Percentiles rank a stretch among this genome's conserved stretches.
These are phyloP conservation scores for Melieria omissa DNA, from an alignment of 2,888 invertebrate genomes.

Conservation along the genomic window DNA sequence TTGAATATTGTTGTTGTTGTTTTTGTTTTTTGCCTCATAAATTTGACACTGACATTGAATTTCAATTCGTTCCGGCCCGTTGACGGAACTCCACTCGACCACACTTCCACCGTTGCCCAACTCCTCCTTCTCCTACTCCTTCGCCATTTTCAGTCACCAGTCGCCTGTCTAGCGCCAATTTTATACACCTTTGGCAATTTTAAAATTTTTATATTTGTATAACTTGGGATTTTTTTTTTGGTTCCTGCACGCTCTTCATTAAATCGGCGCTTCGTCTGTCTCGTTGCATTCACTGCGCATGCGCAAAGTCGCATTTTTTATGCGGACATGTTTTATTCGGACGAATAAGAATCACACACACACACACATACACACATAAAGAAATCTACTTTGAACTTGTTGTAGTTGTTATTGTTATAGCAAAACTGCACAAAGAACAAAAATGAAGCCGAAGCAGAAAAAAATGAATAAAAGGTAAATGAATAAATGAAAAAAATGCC, in stretches of 20 bases:
- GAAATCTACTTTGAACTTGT: constrained; percentile 27
- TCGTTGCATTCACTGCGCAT: constrained; percentile 35
- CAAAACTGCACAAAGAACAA: constrained; percentile 13
- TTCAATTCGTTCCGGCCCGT: constrained; percentile 41
- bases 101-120: background rate
- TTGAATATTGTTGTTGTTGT: background rate
- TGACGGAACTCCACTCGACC: constrained; percentile 45
- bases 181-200: background rate
- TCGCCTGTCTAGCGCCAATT: no score
- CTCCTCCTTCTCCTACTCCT: background rate
- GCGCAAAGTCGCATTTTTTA: constrained; percentile 34
- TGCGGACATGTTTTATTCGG: background rate
- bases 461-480: background rate
- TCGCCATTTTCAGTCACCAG: no score
- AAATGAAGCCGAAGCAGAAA: constrained; percentile 8
- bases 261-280: background rate
- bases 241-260: constrained; percentile 8
- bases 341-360: background rate
- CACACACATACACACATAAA: background rate
- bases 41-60: constrained; percentile 52
- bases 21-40: constrained; percentile 20
- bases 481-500: background rate
- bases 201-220: background rate
- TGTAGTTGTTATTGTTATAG: background rate
- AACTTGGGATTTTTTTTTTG: background rate